Percentiles rank a stretch among this genome's conserved stretches.
phyloP scores from a whole-genome alignment of 2,113 vertebrate genomes.

The Helogale parvula region DNA sequence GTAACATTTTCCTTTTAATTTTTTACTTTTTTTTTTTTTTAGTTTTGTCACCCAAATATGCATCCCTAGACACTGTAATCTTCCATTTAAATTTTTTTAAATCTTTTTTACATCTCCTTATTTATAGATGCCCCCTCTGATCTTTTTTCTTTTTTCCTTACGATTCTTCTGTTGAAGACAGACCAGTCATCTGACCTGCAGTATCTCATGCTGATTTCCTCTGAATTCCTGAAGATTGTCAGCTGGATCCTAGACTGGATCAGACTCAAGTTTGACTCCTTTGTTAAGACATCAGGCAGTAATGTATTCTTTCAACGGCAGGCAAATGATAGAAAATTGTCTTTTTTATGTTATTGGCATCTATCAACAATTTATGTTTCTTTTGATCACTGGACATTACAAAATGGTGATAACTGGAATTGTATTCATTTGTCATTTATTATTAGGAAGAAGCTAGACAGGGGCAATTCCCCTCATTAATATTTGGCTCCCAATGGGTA shows the following conservation, averaged over 20 bases:
- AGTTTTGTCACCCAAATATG: neutral
- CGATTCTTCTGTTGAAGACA: neutral
- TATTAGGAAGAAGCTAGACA: neutral
- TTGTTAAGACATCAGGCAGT: neutral
- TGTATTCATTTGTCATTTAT: neutral
- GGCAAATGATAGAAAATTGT: neutral
- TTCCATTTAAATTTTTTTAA: neutral
- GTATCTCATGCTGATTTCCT: neutral
- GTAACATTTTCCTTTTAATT: neutral
- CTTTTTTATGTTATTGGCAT: neutral
- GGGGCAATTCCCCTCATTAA: neutral
- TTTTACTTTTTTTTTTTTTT: neutral
- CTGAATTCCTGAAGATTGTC: neutral
- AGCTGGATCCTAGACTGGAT: neutral
- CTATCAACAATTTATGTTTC: neutral
- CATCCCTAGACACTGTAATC: neutral
- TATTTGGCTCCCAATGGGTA: neutral
- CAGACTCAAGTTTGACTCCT: neutral
- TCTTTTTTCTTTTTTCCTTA: neutral
- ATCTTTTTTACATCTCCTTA: neutral
- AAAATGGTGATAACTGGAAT: neutral
- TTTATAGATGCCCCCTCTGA: neutral
- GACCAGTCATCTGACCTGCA: neutral
- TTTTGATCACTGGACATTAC: neutral
- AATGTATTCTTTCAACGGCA: neutral